These are phyloP conservation scores for Salvator merianae DNA, from an alignment of 2,113 vertebrate species.

Conservation along the genomic window DNA sequence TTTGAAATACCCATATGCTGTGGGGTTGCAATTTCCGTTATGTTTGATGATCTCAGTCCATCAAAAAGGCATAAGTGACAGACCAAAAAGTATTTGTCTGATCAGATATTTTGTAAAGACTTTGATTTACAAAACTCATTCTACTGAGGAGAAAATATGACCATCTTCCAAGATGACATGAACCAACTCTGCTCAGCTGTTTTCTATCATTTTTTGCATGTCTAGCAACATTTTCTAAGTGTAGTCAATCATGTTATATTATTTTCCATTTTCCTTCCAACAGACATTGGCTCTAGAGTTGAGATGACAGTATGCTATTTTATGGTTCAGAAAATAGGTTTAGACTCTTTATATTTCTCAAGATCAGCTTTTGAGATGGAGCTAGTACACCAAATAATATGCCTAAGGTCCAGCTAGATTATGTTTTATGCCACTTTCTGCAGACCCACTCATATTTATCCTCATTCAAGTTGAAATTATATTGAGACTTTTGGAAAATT, in stretches of 20 bases:
- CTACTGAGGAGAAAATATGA: not conserved
- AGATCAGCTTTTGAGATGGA: not conserved
- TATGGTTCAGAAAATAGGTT: not conserved
- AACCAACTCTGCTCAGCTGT: slow-evolving; percentile 36
- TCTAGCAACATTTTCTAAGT: slow-evolving; percentile 33
- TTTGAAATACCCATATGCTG: too few relatives aligned
- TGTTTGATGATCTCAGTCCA: not conserved
- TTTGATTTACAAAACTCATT: not conserved
- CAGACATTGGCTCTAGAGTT: not conserved
- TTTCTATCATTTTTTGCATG: slow-evolving; percentile 50
- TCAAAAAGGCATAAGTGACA: not conserved
- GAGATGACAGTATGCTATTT: slow-evolving; percentile 4
- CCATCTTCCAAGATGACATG: slow-evolving; percentile 13
- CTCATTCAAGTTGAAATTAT: slow-evolving; percentile 8
- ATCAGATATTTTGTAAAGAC: not conserved
- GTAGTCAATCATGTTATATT: slow-evolving; percentile 48
- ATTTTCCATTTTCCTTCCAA: slow-evolving; percentile 49
- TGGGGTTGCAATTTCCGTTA: too few relatives aligned
- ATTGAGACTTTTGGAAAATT: slow-evolving; percentile 30
- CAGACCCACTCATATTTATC: not conserved
- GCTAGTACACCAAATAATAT: not conserved
- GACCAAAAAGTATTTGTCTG: not conserved
- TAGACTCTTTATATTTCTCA: slow-evolving; percentile 28
- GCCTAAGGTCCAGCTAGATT: not conserved
- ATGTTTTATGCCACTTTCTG: not conserved